A percentile compares a stretch with the other conserved stretches of the same genome.
phyloP scores from a whole-genome alignment of 2,113 vertebrate species.

The Brevimyrus niger region DNA sequence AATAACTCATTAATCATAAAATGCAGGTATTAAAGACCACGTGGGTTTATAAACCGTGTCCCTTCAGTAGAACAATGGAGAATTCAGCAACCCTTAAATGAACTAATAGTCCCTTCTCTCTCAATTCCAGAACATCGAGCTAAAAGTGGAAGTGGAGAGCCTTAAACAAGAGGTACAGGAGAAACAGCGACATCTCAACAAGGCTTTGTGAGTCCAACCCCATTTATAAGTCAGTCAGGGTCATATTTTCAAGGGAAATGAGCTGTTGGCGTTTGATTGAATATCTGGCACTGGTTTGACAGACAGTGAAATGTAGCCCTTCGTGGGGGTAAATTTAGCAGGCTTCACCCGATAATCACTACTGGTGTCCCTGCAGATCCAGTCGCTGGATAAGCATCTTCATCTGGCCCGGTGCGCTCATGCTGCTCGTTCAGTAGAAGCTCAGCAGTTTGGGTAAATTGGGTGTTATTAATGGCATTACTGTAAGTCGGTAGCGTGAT shows the following conservation, averaged over 20 bases:
- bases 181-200: slow-evolving; percentile 80
- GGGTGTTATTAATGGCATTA: slow-evolving; percentile 15
- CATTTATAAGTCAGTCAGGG: background rate
- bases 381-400: background rate
- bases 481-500: background rate
- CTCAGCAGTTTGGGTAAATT: background rate
- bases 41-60: background rate
- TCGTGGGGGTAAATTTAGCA: background rate
- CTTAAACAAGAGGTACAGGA: slow-evolving; percentile 91
- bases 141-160: slow-evolving; percentile 96
- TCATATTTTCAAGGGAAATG: background rate
- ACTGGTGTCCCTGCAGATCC: background rate
- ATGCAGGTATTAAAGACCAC: background rate
- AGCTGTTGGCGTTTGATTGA: background rate
- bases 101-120: background rate
- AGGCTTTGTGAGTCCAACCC: slow-evolving; percentile 72
- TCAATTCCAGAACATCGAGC: slow-evolving; percentile 85
- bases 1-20: background rate
- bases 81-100: background rate
- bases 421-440: background rate
- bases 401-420: background rate
- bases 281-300: background rate
- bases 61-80: background rate
- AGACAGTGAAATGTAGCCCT: background rate
- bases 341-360: background rate